Evolutionary conservation across 2,113 vertebrate species (phyloP).

Genomic region (Grantiella picta): DNA sequence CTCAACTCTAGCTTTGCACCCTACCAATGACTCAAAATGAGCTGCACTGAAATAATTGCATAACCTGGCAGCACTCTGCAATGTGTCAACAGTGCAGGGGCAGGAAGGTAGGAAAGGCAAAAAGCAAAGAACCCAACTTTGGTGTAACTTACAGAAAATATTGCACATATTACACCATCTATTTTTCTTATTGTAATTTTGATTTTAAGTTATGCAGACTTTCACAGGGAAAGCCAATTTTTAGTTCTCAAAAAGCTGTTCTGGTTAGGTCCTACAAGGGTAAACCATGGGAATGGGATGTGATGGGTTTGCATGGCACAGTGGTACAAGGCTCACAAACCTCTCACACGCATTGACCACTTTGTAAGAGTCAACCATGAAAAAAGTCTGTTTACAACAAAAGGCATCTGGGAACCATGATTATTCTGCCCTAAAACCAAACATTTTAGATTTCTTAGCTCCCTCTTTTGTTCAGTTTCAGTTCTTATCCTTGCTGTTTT

Average conservation of each 20-base stretch:
- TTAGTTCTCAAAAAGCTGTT: background rate
- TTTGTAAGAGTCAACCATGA: background rate
- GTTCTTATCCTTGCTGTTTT: background rate
- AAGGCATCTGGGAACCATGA: conserved; percentile 20
- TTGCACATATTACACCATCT: background rate
- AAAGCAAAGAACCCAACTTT: background rate
- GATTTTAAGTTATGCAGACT: background rate
- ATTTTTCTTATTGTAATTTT: background rate
- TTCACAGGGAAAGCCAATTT: background rate
- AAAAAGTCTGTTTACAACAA: conserved; percentile 22
- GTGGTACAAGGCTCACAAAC: background rate
- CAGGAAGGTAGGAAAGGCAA: background rate
- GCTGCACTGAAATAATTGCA: background rate
- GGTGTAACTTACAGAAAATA: background rate
- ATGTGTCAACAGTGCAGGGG: background rate
- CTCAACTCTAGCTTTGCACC: conserved; percentile 21
- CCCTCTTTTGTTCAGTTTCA: conserved; percentile 48
- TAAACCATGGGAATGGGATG: background rate
- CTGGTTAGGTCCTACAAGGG: background rate
- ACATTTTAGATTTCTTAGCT: conserved; percentile 5
- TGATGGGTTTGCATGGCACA: fast-evolving
- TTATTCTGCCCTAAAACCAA: conserved; percentile 1
- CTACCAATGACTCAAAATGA: background rate
- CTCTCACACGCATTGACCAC: background rate
- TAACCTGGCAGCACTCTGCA: background rate